Evolutionary conservation across 92 coral and sea anemone species (phyloP), one percentile per base, ranked within the genome.

Genomic region (Bergia puertoricense): DNA sequence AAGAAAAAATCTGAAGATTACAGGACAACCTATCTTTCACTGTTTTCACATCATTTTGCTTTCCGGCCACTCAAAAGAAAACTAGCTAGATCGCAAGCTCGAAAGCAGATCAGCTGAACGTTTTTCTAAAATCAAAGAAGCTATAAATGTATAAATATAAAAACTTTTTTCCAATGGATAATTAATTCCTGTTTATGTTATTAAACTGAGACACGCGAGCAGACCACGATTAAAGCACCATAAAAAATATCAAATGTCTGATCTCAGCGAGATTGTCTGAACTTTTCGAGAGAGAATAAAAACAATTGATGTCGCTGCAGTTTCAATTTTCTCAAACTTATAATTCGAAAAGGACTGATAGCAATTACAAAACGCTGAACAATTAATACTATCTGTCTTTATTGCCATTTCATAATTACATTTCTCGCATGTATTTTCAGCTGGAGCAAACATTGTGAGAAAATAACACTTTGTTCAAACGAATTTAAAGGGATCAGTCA

Each of bases 381-480:
- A 62, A 62, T 62, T 62, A 62, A 0, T 18, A 22, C 69, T 62
- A 62, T 62, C 69, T 62, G 69, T 20, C 1, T 15, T 62, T 62
- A 62, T 22, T 62, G 69, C 69, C 69, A 62, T 62, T 62, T 22
- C 69, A 16, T 18, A 4, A 62, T 62, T 62, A 18, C 69, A 62
- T 18, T 22, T 62, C 30, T 62, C n/a, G 69, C n/a, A n/a, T 79
- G 39, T 22, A 76, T 45, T 44, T 76, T 77, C 81, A 77, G 81
- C 81, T 77, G 81, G 23, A 18, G 30, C 4, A 46, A 77, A 77
- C 51, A 14, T n/a, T 77, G 30, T 37, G 51, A 77, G 16, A 75
- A 6, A 77, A 77, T 14, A 43, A 46, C 22, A 18, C 7, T 22
- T 40, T 76, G 48, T 76, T 40, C 9, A 45, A 42, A 40, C 51